These are phyloP conservation scores for Dinothrombium tinctorium DNA, from an alignment of 1,140 invertebrate species.

Conservation along the genomic window DNA sequence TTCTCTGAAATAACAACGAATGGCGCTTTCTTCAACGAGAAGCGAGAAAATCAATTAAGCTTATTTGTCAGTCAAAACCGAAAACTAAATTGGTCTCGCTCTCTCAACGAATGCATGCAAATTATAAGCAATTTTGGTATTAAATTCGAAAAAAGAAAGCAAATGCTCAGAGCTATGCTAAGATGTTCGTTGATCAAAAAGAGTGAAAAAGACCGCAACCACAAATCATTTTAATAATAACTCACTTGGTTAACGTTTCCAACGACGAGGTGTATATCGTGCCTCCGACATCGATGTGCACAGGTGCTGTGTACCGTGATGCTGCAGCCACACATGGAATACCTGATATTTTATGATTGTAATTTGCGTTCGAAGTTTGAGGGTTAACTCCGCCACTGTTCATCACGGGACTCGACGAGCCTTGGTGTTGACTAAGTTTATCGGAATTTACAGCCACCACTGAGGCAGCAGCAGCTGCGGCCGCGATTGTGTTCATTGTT, in stretches of 20 bases:
- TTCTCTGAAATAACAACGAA: too few relatives aligned
- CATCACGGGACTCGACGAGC: not conserved
- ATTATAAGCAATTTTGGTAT: not conserved
- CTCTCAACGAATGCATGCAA: not conserved
- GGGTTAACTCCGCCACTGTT: not conserved
- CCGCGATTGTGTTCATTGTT: too few relatives aligned
- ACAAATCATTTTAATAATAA: too few relatives aligned
- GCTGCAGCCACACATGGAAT: constrained; percentile 79
- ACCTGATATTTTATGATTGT: constrained; percentile 29
- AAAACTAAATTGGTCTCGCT: too few relatives aligned
- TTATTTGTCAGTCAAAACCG: too few relatives aligned
- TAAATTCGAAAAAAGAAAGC: not conserved
- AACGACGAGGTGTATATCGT: constrained; percentile 87
- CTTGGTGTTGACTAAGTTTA: too few relatives aligned
- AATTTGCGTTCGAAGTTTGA: constrained; percentile 21
- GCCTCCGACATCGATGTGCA: constrained; percentile 89
- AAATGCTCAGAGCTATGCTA: not conserved
- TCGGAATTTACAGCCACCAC: too few relatives aligned
- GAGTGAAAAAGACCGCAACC: too few relatives aligned
- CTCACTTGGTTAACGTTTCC: constrained; percentile 83
- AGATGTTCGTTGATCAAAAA: too few relatives aligned
- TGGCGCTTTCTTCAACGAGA: too few relatives aligned
- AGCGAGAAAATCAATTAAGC: too few relatives aligned
- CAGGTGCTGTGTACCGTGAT: constrained; percentile 71
- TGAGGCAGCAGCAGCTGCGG: too few relatives aligned